Conservation (phyloP, 2,113 vertebrate species). For the Archilochus colubris region DNA sequence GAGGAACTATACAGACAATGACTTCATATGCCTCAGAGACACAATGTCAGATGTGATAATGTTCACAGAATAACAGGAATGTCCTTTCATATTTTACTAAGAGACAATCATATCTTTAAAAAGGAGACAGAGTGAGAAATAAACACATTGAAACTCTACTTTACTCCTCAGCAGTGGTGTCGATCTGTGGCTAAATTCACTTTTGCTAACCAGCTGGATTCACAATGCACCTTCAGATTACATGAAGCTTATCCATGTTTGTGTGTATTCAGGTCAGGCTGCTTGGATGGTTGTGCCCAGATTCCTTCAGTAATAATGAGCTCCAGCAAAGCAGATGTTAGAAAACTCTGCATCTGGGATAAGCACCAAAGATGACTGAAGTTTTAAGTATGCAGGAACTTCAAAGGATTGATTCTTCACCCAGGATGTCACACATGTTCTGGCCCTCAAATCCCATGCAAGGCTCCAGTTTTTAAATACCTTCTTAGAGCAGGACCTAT, state of each 20-base stretch:
- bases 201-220: background rate
- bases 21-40: background rate
- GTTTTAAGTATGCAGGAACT: background rate
- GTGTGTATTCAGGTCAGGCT: background rate
- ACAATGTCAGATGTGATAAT: background rate
- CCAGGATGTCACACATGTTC: background rate
- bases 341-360: background rate
- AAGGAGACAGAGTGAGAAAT: background rate
- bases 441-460: background rate
- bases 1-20: background rate
- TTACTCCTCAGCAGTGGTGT: background rate
- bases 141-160: background rate
- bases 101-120: background rate
- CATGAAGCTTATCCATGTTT: background rate
- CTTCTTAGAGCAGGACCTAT: fast-evolving
- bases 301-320: background rate
- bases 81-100: background rate
- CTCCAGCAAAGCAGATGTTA: background rate
- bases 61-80: background rate
- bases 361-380: background rate
- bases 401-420: background rate
- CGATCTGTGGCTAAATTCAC: background rate
- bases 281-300: fast-evolving
- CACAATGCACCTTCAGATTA: background rate
- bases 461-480: background rate